Evolutionary conservation across 2,888 invertebrate species (phyloP), one percentile per base, ranked within the genome.

Genomic region (Callimorpha dominula): DNA sequence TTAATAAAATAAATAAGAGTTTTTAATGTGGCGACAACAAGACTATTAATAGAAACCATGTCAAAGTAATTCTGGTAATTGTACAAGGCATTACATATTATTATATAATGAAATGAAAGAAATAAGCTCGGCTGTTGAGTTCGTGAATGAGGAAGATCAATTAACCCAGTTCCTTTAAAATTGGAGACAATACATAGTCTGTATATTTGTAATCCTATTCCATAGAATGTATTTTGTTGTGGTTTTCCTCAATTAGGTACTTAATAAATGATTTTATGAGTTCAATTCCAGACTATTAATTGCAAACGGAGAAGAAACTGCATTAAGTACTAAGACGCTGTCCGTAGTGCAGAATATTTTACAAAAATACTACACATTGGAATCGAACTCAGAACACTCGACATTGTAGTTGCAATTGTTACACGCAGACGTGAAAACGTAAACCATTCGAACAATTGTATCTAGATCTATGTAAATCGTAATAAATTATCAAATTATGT

Each of bases 11-110:
- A n/a, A n/a, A n/a, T n/a, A n/a, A n/a, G n/a, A n/a, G n/a, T n/a
- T n/a, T n/a, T n/a, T n/a, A n/a, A n/a, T n/a, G n/a, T n/a, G n/a
- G n/a, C n/a, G n/a, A n/a, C n/a, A n/a, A n/a, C n/a, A 11, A 9
- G 20, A 12, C 20, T 12, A 57, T 57, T 20, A 57, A 57, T 12
- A 57, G 20, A 20, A 20, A 69, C 17, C 50, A 73, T 67, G 74
- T 72, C 72, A 68, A 60, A 68, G n/a, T 65, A 63, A 63, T 14
- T 63, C 8, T 15, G 17, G 7, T 42, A 42, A 63, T 63, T 63
- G n/a, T 9, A 8, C n/a, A 46, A 8, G 9, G 43, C 8, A 46
- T 8, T 46, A 46, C 43, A 46, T 46, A 43, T 43, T 43, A 43
- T 6, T 43, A 4, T 8, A 8, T 46, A 46, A 46, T 46, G 3